Evolutionary conservation across 1,140 invertebrate species (phyloP).

Genomic region (Drosophila insularis): DNA sequence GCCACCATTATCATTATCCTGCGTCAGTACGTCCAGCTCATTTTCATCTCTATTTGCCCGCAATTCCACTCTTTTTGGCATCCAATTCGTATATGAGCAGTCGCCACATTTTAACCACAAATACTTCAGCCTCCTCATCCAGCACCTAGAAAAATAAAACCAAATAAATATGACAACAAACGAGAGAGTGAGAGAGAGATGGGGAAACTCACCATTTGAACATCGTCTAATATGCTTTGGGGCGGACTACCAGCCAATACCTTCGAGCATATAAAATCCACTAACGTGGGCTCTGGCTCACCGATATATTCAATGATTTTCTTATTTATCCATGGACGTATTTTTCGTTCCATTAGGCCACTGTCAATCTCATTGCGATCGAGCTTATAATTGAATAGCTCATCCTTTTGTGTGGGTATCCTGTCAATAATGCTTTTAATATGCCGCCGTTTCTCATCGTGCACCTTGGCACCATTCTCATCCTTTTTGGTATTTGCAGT

Average conservation of each 20-base stretch:
- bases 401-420: constrained; percentile 98
- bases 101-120: constrained; percentile 99
- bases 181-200: not conserved
- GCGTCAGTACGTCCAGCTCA: no score
- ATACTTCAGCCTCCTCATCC: constrained; percentile 99
- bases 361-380: constrained; percentile 92
- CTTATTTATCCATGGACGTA: constrained; percentile 99
- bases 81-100: constrained; percentile 99
- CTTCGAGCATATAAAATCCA: constrained; percentile 99
- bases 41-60: constrained; percentile 50
- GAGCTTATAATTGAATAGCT: constrained; percentile 96
- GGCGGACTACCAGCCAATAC: constrained; percentile 96
- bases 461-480: constrained; percentile 87
- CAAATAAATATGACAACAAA: not conserved
- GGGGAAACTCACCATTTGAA: constrained; percentile 92
- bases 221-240: constrained; percentile 97
- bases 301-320: constrained; percentile 99
- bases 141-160: constrained; percentile 89
- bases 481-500: constrained; percentile 85
- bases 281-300: constrained; percentile 98
- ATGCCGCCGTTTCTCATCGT: constrained; percentile 97
- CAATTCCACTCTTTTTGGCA: constrained; percentile 93
- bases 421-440: constrained; percentile 99
- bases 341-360: constrained; percentile 96
- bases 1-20: constrained; percentile 2